These are phyloP conservation scores for Epizoanthus illoricatus DNA, from an alignment of 92 coral and sea anemone species.

Conservation along the genomic window DNA sequence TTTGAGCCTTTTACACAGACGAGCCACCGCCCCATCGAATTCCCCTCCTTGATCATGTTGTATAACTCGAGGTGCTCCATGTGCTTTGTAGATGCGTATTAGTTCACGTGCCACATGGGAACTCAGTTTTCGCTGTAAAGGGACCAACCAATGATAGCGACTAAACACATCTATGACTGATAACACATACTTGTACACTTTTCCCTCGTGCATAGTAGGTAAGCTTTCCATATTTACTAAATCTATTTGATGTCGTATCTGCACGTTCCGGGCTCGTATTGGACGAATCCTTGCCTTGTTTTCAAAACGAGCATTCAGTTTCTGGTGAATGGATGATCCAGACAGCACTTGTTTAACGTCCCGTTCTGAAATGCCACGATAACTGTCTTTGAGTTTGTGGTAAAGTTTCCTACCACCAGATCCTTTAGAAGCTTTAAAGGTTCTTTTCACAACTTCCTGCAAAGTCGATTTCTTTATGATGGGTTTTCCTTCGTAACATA, in stretches of 20 bases:
- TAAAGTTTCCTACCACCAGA: slow-evolving; percentile 41
- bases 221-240: slow-evolving; percentile 33
- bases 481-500: slow-evolving; percentile 22
- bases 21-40: slow-evolving; percentile 39
- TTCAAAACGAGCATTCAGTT: slow-evolving; percentile 35
- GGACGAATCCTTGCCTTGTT: slow-evolving; percentile 54
- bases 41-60: slow-evolving; percentile 47
- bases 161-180: slow-evolving; percentile 46
- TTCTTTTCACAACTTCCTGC: slow-evolving; percentile 25
- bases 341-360: slow-evolving; percentile 28
- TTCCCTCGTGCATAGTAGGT: slow-evolving; percentile 14
- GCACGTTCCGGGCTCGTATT: slow-evolving; percentile 30
- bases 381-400: slow-evolving; percentile 39
- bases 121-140: slow-evolving; percentile 2
- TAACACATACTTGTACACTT: slow-evolving; percentile 28
- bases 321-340: slow-evolving; percentile 13
- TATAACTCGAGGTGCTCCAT: slow-evolving; percentile 35
- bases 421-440: slow-evolving; percentile 37
- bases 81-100: slow-evolving; percentile 23
- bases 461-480: slow-evolving; percentile 22
- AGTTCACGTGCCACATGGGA: slow-evolving; percentile 30
- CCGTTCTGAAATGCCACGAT: slow-evolving; percentile 39
- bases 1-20: slow-evolving; percentile 27
- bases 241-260: slow-evolving; percentile 39
- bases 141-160: slow-evolving; percentile 35